Evolutionary conservation across 2,888 invertebrate genomes (phyloP).

Genomic region (Spodoptera exigua): DNA sequence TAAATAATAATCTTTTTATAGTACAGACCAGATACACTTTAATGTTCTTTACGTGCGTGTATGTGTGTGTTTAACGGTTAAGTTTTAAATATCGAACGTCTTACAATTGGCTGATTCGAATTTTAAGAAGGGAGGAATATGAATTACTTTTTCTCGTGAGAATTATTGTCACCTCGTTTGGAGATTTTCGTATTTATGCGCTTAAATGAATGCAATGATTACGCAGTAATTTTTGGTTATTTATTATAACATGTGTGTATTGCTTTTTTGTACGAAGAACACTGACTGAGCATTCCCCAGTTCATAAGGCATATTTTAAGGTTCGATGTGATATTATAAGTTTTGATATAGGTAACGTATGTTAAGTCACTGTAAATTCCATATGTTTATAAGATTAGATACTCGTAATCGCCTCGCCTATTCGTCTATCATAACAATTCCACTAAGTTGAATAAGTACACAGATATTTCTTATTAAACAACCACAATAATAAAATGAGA

Average conservation of each 20-base stretch:
- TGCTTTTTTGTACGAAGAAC: slow-evolving; percentile 1
- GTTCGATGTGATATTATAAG: no score
- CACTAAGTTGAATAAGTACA: no score
- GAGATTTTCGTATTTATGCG: slow-evolving; percentile 3
- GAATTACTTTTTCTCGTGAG: slow-evolving; percentile 2
- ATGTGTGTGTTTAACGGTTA: slow-evolving; percentile 38
- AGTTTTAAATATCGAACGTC: slow-evolving; percentile 16
- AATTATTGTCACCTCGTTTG: slow-evolving; percentile 25
- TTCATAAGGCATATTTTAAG: no score
- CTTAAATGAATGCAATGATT: slow-evolving; percentile 10
- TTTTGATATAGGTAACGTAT: no score
- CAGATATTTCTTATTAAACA: no score
- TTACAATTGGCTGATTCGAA: slow-evolving; percentile 19
- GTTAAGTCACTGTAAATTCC: no score
- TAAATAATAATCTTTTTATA: slow-evolving; percentile 58
- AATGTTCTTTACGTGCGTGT: slow-evolving; percentile 13
- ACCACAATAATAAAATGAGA: not conserved
- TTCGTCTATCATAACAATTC: no score
- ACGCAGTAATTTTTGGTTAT: slow-evolving; percentile 31
- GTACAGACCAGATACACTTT: slow-evolving; percentile 41
- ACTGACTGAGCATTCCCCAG: slow-evolving; percentile 1
- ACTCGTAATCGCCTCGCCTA: no score
- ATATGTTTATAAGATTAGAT: no score
- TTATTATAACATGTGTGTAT: slow-evolving; percentile 6
- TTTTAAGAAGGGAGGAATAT: slow-evolving; percentile 30